phyloP scores from a whole-genome alignment of 2,797 vertebrate genomes.

The Rhodeus uyekii region DNA sequence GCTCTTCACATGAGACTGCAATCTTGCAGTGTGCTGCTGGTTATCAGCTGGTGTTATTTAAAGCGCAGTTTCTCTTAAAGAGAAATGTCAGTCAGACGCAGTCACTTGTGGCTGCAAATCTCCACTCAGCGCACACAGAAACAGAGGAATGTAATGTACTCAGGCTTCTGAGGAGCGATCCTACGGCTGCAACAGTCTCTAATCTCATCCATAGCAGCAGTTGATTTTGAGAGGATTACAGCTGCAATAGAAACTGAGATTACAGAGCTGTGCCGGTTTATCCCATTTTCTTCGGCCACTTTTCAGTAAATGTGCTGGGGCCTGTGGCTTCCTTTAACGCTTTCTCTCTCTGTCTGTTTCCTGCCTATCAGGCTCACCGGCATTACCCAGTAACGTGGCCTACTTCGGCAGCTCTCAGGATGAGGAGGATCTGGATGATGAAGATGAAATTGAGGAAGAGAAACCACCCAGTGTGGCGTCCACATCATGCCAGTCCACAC shows the following conservation, averaged over 20 bases:
- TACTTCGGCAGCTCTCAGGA: slow-evolving; percentile 99
- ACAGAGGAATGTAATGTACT: slow-evolving; percentile 11
- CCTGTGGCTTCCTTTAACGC: neutral
- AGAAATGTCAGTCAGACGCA: neutral
- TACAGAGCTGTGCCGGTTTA: neutral
- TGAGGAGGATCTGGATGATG: slow-evolving; percentile 90
- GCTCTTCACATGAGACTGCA: neutral
- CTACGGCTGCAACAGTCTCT: neutral
- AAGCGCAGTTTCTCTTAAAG: slow-evolving; percentile 6
- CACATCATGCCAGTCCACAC: slow-evolving; percentile 96
- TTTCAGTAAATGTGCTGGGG: neutral
- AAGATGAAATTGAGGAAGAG: slow-evolving; percentile 83
- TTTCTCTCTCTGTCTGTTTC: neutral
- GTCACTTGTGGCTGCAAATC: neutral
- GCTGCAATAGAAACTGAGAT: slow-evolving; percentile 20
- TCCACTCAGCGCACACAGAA: slow-evolving; percentile 19
- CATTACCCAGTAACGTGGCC: slow-evolving; percentile 94
- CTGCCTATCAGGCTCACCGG: slow-evolving; percentile 83
- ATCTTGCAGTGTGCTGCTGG: neutral
- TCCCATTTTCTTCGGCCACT: slow-evolving; percentile 15
- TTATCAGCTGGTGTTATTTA: slow-evolving; percentile 19
- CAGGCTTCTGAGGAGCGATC: neutral
- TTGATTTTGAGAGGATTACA: slow-evolving; percentile 32
- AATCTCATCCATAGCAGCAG: slow-evolving; percentile 19
- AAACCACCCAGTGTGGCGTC: slow-evolving; percentile 83